Conservation (phyloP, 2,113 vertebrate species). For the Anoplopoma fimbria region DNA sequence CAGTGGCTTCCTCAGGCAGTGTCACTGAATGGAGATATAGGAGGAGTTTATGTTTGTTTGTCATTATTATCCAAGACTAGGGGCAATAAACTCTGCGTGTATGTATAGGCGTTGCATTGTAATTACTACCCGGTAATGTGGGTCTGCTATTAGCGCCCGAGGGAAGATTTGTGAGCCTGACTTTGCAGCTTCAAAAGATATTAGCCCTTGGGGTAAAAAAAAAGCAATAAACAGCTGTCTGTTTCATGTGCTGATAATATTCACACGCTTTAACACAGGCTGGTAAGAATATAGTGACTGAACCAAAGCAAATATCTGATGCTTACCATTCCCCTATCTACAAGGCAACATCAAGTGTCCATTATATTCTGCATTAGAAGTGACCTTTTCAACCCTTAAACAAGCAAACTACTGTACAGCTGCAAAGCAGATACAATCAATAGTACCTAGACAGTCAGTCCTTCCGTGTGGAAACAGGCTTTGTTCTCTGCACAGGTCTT, state of each 20-base stretch:
- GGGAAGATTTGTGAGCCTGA: slow-evolving; percentile 31
- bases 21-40: slow-evolving; percentile 32
- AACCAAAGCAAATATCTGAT: slow-evolving; percentile 39
- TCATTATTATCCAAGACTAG: slow-evolving; percentile 28
- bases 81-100: slow-evolving; percentile 21
- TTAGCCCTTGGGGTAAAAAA: slow-evolving; percentile 10
- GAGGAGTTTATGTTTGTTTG: slow-evolving; percentile 40
- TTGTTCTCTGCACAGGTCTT: slow-evolving; percentile 24
- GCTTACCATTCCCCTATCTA: background rate
- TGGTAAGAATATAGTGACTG: slow-evolving; percentile 3
- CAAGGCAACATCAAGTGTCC: slow-evolving; percentile 8
- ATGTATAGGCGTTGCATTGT: background rate
- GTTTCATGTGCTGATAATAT: slow-evolving; percentile 37
- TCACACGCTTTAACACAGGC: slow-evolving; percentile 24
- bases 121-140: slow-evolving; percentile 27
- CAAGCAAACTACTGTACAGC: slow-evolving; percentile 14
- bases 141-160: slow-evolving; percentile 16
- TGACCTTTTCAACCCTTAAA: slow-evolving; percentile 49
- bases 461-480: slow-evolving; percentile 26
- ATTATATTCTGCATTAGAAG: slow-evolving; percentile 7
- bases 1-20: slow-evolving; percentile 53
- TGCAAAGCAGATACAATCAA: slow-evolving; percentile 33
- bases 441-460: slow-evolving; percentile 1
- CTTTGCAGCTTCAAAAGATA: slow-evolving; percentile 34
- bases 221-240: slow-evolving; percentile 32